Base-by-base conservation (phyloP, 2,113 vertebrate genomes). In the Seriola quinqueradiata region DNA sequence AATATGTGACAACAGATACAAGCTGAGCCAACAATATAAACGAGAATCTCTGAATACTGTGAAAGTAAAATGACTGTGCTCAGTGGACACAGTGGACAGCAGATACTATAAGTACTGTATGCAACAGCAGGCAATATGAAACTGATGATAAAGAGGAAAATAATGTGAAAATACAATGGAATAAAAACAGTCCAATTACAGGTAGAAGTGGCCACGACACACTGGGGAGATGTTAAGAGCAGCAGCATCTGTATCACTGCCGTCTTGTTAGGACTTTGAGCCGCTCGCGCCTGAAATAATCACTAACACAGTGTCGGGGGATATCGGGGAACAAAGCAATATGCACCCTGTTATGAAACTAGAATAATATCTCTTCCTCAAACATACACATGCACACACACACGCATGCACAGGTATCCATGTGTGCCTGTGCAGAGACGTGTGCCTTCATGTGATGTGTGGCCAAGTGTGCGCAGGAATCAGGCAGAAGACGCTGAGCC, bases 261-360 rank as follows among this genome's bases (percentile, higher is more conserved):
- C 68, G 38, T 79, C 75, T 87, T 87, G 82, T 88, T 82, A 77
- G 77, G 55, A 78, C 82, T 59, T 36, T 1, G 36, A 88, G 79
- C 61, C 0, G 61, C 55, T 82, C 36, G 13, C 4, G 25, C 57
- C 85, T 78, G 74, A 85, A 87, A 88, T 81, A 75, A 89, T 87
- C 79, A 79, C 65, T 76, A 42, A 9, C 66, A 0, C 63, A 5
- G 46, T 79, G 75, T 87, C 83, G n/a, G 86, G 86, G 88, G 84
- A 86, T 52, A 32, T 80, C 65, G 59, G 78, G 75, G 75, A 89
- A 81, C 86, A 90, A 86, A 89, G 87, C 89, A 93, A 92, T 91
- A 91, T 86, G 74, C 77, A 80, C 69, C 82, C 58, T 69, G 73
- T 88, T 90, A 86, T 90, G 78, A 91, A 88, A 77, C 68, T 1